Evolutionary conservation across 1,140 invertebrate genomes (phyloP), one percentile per base, ranked within the genome.

Genomic region (Arctopsyche grandis): DNA sequence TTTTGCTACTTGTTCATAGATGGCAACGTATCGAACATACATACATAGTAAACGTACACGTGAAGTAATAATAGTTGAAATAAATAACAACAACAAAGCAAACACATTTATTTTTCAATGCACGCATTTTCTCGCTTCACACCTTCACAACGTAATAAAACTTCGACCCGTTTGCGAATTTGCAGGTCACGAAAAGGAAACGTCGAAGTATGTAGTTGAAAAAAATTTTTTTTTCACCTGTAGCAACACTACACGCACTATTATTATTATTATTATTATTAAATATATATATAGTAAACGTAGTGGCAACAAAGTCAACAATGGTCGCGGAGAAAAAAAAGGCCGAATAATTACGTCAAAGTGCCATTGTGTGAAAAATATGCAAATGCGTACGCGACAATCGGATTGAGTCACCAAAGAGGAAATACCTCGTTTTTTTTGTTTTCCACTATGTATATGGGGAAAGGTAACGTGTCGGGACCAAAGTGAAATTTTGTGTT

Each of bases 321-420:
- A 66, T 66, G n/a, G 24, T 66, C 19, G 21, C 24, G 19, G 22
- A 22, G 48, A 14, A 52, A 38, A 24, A 66, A 66, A 66, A 66
- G 21, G 26, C 0, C 63, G 24, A 66, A 66, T 66, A 66, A 66
- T 66, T 66, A 29, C 63, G 63, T 66, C 63, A 29, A 66, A 66
- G 24, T 66, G 63, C 63, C 24, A 66, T 66, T 66, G 63, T 66
- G 63, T 66, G 24, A 66, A 66, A 66, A 66, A 66, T 66, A 66
- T 66, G 63, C 63, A 66, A 66, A 66, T 66, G 63, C n/a, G 58
- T 22, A 22, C 58, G 19, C 63, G 63, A 66, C 63, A 66, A 66
- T 66, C 24, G 63, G 63, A 66, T 66, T 66, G 63, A 66, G 63
- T 66, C 63, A 66, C 63, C 63, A 10, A 24, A 66, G 63, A 66